Evolutionary conservation across 1,140 invertebrate species (phyloP).

Genomic region (Anastrepha ludens): DNA sequence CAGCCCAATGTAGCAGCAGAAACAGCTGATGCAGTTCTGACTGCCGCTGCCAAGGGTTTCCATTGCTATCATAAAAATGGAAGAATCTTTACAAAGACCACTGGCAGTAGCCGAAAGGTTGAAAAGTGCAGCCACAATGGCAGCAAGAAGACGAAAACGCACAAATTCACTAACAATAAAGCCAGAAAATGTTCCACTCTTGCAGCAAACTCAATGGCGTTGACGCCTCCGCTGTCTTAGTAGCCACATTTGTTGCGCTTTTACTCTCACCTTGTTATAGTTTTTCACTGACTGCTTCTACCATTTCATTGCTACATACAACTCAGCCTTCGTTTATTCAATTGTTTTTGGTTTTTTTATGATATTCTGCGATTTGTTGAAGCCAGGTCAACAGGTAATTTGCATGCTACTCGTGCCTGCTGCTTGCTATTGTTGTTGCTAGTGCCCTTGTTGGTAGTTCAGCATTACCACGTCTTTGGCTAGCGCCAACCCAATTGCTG

Average conservation of each 20-base stretch:
- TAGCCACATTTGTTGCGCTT: background rate
- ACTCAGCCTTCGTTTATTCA: background rate
- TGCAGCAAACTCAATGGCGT: background rate
- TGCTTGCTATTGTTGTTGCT: constrained; percentile 9
- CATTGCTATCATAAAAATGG: too few relatives aligned
- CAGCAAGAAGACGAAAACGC: too few relatives aligned
- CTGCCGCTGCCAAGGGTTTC: too few relatives aligned
- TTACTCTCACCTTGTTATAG: background rate
- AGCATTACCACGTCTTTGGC: background rate
- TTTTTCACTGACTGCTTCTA: background rate
- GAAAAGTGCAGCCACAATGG: too few relatives aligned
- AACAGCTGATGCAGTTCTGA: too few relatives aligned
- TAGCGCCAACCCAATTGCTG: background rate
- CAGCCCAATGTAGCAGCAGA: too few relatives aligned
- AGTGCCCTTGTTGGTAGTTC: background rate
- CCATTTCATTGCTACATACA: background rate
- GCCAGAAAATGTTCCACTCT: too few relatives aligned
- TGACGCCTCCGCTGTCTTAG: background rate
- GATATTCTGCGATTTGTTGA: background rate
- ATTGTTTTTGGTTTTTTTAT: background rate
- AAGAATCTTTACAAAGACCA: too few relatives aligned
- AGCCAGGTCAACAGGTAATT: constrained; percentile 22
- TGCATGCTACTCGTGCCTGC: background rate
- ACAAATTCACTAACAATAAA: too few relatives aligned
- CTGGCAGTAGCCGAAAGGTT: too few relatives aligned